Evolutionary conservation across 37 sponge, comb jelly and placozoan species (phyloP).

Genomic region (Tethya wilhelma): DNA sequence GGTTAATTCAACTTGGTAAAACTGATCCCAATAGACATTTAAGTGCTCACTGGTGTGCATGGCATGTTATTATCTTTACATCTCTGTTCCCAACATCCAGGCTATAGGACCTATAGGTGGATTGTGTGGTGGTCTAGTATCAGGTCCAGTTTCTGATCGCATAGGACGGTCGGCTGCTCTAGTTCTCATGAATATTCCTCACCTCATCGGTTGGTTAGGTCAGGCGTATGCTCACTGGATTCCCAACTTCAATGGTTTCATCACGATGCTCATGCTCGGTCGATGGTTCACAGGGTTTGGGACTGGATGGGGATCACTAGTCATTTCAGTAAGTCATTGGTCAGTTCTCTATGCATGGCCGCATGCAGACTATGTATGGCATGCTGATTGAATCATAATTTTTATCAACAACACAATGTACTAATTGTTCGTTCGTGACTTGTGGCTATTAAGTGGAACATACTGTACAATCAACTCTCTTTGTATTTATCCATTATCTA

Average conservation of each 20-base stretch:
- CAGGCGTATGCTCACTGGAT: background rate
- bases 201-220: conserved; percentile 31
- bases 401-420: background rate
- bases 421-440: too few species aligned
- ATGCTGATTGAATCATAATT: background rate
- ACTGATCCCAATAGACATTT: too few species aligned
- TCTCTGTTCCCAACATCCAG: background rate
- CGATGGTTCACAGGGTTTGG: conserved; percentile 33
- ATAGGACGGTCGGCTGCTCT: conserved; percentile 12
- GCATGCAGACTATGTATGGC: background rate
- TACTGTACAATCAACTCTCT: too few species aligned
- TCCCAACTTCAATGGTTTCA: background rate
- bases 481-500: too few species aligned
- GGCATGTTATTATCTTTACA: too few species aligned
- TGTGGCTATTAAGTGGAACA: too few species aligned
- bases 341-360: background rate
- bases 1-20: too few species aligned
- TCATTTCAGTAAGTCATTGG: background rate
- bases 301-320: conserved; percentile 12
- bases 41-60: too few species aligned
- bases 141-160: conserved; percentile 14
- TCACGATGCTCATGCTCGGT: conserved; percentile 7
- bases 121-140: conserved; percentile 20
- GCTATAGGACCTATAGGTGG: conserved; percentile 44
- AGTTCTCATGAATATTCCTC: conserved; percentile 10